Evolutionary conservation across 2,113 vertebrate genomes (phyloP).

Genomic region (Poeciliopsis occidentalis): DNA sequence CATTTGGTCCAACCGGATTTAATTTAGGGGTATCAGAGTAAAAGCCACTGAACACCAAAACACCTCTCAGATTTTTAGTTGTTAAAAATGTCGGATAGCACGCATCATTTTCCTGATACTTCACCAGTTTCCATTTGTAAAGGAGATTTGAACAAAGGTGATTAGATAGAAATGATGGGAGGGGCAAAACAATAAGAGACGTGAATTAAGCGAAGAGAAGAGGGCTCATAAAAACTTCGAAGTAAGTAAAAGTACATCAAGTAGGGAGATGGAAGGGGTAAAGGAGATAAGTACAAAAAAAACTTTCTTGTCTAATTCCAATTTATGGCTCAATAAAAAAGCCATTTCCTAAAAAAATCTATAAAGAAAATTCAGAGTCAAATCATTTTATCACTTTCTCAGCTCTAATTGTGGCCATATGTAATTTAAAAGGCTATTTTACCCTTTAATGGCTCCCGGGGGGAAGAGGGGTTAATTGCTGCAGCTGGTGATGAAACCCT

Average conservation of each 20-base stretch:
- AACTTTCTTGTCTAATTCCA: slow-evolving; percentile 56
- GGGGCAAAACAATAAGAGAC: not conserved
- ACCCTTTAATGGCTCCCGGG: slow-evolving; percentile 79
- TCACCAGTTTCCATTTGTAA: not conserved
- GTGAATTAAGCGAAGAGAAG: no score
- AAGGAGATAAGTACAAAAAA: slow-evolving; percentile 13
- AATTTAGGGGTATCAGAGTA: no score
- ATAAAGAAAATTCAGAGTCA: slow-evolving; percentile 59
- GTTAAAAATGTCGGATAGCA: no score
- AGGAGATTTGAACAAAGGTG: no score
- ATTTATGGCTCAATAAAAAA: slow-evolving; percentile 62
- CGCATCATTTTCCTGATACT: no score
- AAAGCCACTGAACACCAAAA: no score
- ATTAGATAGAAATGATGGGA: not conserved
- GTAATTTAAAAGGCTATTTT: slow-evolving; percentile 82
- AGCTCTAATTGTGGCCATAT: slow-evolving; percentile 83
- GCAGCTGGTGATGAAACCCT: slow-evolving; percentile 78
- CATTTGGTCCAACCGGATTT: no score
- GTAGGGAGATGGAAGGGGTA: not conserved
- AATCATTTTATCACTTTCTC: slow-evolving; percentile 73
- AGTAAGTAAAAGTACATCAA: not conserved
- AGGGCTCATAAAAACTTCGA: not conserved
- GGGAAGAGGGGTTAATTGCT: slow-evolving; percentile 83
- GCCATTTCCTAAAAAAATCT: slow-evolving; percentile 58
- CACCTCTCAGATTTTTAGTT: no score